These are phyloP conservation scores for Hippocampus comes DNA, from an alignment of 2,113 vertebrate genomes.

Conservation along the genomic window DNA sequence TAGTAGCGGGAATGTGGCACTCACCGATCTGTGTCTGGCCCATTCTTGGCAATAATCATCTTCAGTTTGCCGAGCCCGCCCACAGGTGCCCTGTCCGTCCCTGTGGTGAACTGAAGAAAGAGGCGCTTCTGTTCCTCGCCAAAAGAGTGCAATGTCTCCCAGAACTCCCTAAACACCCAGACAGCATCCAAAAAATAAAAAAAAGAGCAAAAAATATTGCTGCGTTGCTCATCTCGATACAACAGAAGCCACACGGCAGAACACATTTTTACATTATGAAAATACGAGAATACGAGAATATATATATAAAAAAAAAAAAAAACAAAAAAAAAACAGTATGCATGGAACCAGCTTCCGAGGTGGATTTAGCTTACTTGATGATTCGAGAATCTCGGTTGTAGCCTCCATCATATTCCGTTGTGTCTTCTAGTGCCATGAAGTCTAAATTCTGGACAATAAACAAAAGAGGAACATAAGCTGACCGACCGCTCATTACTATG, in stretches of 20 bases:
- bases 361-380: conserved; percentile 80
- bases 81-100: conserved; percentile 95
- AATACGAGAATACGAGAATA: too few species aligned
- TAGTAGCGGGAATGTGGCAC: background rate
- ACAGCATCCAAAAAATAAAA: background rate
- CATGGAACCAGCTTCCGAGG: background rate
- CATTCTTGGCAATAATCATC: conserved; percentile 99
- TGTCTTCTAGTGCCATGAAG: conserved; percentile 96
- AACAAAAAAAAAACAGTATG: too few species aligned
- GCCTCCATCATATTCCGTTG: conserved; percentile 95
- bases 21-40: conserved; percentile 95
- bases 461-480: background rate
- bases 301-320: too few species aligned
- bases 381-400: conserved; percentile 91
- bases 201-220: background rate
- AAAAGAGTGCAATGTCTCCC: conserved; percentile 96
- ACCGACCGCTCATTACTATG: background rate
- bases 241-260: background rate
- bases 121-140: conserved; percentile 96
- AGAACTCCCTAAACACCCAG: conserved; percentile 82
- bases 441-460: conserved; percentile 85
- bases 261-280: too few species aligned
- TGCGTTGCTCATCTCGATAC: background rate
- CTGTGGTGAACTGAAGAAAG: conserved; percentile 97
- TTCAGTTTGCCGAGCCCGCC: conserved; percentile 97